Base-by-base conservation (phyloP, 2,888 invertebrate genomes). In the Netelia virgata region DNA sequence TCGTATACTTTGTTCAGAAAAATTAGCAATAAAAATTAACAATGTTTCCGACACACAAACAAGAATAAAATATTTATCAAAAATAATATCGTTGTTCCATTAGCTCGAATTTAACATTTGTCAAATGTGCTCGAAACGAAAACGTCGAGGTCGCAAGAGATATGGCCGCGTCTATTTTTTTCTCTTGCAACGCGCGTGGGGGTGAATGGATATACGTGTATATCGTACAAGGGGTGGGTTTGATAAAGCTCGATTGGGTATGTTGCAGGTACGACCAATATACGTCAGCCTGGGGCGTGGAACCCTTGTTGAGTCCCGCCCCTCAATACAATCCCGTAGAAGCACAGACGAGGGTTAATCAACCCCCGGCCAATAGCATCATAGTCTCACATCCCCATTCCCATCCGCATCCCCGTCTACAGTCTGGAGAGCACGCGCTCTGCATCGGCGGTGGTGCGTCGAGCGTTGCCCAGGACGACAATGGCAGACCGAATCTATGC, bases 401-500 rank as follows among this genome's bases (percentile, higher is more conserved):
- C 77, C 92, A 91, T 87, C 90, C 90, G 88, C 93, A 93, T 86
- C 85, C 92, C 57, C 90, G 92, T 82, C 87, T 91, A 28, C 92
- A 90, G 88, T 85, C 91, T 79, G 83, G 28, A 94, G 92, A 90
- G 94, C 90, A 95, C 94, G 90, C 94, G 94, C 90, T 94, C 94
- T 63, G 94, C 94, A 55, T 92, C 94, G 28, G 94, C 92, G 89
- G 86, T 93, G 94, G 90, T 93, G 41, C 94, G 8, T 94, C 95
- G 41, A 94, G 94, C 8, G 92, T 95, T 55, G 95, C 95, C 87
- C 94, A 94, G 50, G 97, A 96, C n/a, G 97, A 97, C 87, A 97
- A 97, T 88, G 96, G 96, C 86, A 96, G 97, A 91, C 97, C 97
- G 0, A 99, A 99, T 94, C 95, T 99, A 55, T 99, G 99, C 92